phyloP scores from a whole-genome alignment of 2,797 vertebrate genomes.

The Gouania willdenowi region DNA sequence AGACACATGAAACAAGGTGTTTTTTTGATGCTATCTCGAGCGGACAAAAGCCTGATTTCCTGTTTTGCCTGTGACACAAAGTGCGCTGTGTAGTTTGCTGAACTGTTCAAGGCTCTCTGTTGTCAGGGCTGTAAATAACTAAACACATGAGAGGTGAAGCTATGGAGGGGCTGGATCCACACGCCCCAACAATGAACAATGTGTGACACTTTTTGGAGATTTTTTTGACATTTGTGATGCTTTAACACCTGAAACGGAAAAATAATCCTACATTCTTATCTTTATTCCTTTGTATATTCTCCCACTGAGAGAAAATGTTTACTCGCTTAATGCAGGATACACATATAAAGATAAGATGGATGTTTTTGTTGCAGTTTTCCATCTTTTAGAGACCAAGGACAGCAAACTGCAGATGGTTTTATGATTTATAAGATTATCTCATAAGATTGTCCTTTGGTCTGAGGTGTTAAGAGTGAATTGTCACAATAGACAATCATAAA shows the following conservation, averaged over 20 bases:
- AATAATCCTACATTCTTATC: conserved; percentile 23
- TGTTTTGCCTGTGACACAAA: conserved; percentile 73
- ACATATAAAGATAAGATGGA: too few relatives aligned
- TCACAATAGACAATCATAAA: too few relatives aligned
- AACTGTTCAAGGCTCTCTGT: conserved; percentile 68
- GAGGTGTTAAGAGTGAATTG: too few relatives aligned
- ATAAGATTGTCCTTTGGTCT: too few relatives aligned
- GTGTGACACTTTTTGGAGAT: conserved; percentile 28
- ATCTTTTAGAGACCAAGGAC: too few relatives aligned
- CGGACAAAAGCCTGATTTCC: conserved; percentile 79
- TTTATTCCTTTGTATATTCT: conserved; percentile 21
- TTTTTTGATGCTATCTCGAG: conserved; percentile 74
- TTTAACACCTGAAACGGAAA: conserved; percentile 50
- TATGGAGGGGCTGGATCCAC: conserved; percentile 45
- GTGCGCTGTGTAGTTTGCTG: conserved; percentile 68
- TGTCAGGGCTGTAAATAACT: conserved; percentile 72
- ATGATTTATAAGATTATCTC: too few relatives aligned
- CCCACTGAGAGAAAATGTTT: conserved; percentile 13
- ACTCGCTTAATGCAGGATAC: conserved; percentile 25
- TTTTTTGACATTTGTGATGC: conserved; percentile 20
- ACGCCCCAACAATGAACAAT: conserved; percentile 40
- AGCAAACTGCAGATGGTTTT: too few relatives aligned
- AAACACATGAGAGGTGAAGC: conserved; percentile 63
- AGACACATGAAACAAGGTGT: conserved; percentile 80
- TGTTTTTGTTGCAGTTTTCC: too few relatives aligned